Conservation (phyloP, 2,888 invertebrate species). For the Miltochrista miniata region DNA sequence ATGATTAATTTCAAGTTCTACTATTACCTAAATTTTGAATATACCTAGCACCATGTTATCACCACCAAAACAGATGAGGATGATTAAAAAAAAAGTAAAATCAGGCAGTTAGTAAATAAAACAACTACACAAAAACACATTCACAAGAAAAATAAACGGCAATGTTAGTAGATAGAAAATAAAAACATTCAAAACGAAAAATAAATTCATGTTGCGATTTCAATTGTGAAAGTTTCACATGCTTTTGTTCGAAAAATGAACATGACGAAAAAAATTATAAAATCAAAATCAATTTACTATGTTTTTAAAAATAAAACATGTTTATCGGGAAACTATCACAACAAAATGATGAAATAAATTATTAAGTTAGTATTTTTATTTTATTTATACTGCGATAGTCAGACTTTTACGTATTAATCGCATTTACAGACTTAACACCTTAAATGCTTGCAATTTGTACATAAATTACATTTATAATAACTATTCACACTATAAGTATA, state of each 20-base stretch:
- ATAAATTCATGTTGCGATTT: constrained; percentile 36
- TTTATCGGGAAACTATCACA: constrained; percentile 45
- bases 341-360: constrained; percentile 38
- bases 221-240: constrained; percentile 44
- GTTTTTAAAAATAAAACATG: too few species aligned
- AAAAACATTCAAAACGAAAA: constrained; percentile 44
- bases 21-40: constrained; percentile 37
- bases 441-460: constrained; percentile 69
- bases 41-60: constrained; percentile 73
- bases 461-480: constrained; percentile 38
- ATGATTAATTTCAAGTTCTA: constrained; percentile 26
- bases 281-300: too few species aligned
- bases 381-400: constrained; percentile 59
- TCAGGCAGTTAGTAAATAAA: constrained; percentile 71
- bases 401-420: constrained; percentile 45
- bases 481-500: constrained; percentile 42
- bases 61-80: constrained; percentile 60
- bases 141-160: constrained; percentile 54
- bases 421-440: constrained; percentile 35
- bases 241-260: neutral
- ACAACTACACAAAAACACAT: constrained; percentile 52
- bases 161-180: constrained; percentile 61
- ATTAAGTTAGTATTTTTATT: constrained; percentile 47
- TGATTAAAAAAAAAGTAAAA: constrained; percentile 43
- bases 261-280: too few species aligned